Evolutionary conservation across 2,888 invertebrate genomes (phyloP).

Genomic region (Dryobotodes eremita): DNA sequence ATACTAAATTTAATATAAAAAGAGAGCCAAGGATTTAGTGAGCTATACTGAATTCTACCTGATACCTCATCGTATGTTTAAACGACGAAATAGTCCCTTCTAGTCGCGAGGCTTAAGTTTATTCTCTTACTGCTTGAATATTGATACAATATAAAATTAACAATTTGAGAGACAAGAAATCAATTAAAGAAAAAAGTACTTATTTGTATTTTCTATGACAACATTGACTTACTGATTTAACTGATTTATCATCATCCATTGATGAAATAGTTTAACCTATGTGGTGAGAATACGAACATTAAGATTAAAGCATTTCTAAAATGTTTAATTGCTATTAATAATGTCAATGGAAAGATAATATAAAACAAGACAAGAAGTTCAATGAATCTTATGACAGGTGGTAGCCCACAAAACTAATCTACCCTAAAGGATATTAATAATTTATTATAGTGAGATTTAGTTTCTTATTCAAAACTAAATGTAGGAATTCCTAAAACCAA

Average conservation of each 20-base stretch:
- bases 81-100: not conserved
- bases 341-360: slow-evolving; percentile 2
- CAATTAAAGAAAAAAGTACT: not conserved
- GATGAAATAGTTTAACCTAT: not conserved
- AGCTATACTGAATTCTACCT: not conserved
- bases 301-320: slow-evolving; percentile 12
- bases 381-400: slow-evolving; percentile 5
- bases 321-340: slow-evolving; percentile 16
- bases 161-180: not conserved
- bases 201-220: not conserved
- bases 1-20: not conserved
- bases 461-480: slow-evolving; percentile 37
- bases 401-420: slow-evolving; percentile 29
- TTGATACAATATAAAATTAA: slow-evolving; percentile 1
- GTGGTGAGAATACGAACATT: not conserved
- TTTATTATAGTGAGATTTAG: slow-evolving; percentile 19
- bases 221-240: slow-evolving; percentile 1
- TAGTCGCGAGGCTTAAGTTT: not conserved
- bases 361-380: slow-evolving; percentile 2
- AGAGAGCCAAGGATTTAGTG: not conserved
- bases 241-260: not conserved
- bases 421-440: slow-evolving; percentile 9
- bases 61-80: not conserved
- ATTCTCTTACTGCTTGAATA: not conserved
- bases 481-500: slow-evolving; percentile 17